Conservation (phyloP, 2,888 invertebrate species). For the Ichneumoninae sp. region DNA sequence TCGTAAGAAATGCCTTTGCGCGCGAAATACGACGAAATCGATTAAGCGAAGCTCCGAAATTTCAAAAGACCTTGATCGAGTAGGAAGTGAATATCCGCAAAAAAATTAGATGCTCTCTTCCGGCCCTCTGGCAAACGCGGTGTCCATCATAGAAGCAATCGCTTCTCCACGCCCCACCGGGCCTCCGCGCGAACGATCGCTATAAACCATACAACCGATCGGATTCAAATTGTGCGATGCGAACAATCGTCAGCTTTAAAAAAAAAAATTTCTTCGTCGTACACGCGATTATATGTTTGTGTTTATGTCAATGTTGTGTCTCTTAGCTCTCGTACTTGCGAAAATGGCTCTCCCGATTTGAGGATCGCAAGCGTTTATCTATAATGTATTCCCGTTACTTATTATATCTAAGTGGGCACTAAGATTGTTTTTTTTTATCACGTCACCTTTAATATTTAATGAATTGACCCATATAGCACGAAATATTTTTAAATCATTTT, state of each 20-base stretch:
- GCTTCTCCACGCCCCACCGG: neutral
- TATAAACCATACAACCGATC: constrained; percentile 34
- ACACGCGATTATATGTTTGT: constrained; percentile 20
- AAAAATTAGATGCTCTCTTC: neutral
- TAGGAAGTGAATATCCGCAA: neutral
- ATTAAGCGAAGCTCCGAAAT: constrained; percentile 43
- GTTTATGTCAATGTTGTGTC: constrained; percentile 17
- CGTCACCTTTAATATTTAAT: constrained; percentile 41
- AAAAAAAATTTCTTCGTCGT: neutral
- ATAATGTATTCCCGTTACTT: constrained; percentile 42
- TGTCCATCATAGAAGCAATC: constrained; percentile 4
- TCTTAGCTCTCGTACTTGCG: constrained; percentile 28
- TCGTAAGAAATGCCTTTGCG: constrained; percentile 47
- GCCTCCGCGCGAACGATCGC: constrained; percentile 12
- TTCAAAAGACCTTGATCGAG: constrained; percentile 31
- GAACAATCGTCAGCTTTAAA: constrained; percentile 41
- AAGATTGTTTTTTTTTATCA: constrained; percentile 60
- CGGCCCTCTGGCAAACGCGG: neutral
- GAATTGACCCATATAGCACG: constrained; percentile 2
- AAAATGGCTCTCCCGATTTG: constrained; percentile 58
- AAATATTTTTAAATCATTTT: too few species aligned
- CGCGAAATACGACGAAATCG: constrained; percentile 35
- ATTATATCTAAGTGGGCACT: constrained; percentile 56
- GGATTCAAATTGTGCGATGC: constrained; percentile 63
- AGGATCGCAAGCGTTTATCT: constrained; percentile 63